phyloP scores from a whole-genome alignment of 2,113 vertebrate genomes.

The Cettia cetti region DNA sequence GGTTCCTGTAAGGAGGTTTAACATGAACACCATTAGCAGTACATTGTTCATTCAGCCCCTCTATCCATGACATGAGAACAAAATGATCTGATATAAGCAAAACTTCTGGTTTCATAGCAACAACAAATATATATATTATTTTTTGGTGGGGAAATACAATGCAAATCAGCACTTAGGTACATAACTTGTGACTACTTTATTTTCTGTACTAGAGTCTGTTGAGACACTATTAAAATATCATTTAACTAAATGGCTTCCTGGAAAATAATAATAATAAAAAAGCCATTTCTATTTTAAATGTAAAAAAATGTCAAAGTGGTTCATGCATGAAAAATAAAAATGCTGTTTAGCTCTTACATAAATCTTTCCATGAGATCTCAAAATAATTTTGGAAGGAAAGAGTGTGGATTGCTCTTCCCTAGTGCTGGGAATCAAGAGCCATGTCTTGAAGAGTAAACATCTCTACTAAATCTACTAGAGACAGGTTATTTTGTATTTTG shows the following conservation, averaged over 20 bases:
- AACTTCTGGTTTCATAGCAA: slow-evolving; percentile 57
- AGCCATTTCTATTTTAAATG: neutral
- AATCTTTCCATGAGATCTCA: neutral
- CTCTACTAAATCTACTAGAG: neutral
- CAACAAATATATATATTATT: neutral
- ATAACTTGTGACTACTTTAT: slow-evolving; percentile 8
- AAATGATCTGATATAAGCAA: slow-evolving; percentile 43
- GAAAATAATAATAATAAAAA: neutral
- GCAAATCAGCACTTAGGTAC: neutral
- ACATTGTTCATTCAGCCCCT: slow-evolving; percentile 28
- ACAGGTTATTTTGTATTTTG: neutral
- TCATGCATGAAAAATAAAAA: neutral
- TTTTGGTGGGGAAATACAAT: neutral
- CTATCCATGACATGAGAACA: slow-evolving; percentile 27
- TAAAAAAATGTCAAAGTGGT: neutral
- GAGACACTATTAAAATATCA: slow-evolving; percentile 18
- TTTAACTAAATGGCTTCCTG: slow-evolving; percentile 5
- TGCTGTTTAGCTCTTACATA: neutral
- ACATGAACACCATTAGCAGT: neutral
- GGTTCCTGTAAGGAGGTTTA: neutral
- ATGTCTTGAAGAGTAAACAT: neutral
- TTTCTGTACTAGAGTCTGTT: neutral
- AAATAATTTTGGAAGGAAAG: neutral
- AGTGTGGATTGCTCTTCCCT: neutral
- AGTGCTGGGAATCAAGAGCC: neutral